These are phyloP conservation scores for Scomberomorus guttatus DNA, from an alignment of 2,797 vertebrate species.

Conservation along the genomic window DNA sequence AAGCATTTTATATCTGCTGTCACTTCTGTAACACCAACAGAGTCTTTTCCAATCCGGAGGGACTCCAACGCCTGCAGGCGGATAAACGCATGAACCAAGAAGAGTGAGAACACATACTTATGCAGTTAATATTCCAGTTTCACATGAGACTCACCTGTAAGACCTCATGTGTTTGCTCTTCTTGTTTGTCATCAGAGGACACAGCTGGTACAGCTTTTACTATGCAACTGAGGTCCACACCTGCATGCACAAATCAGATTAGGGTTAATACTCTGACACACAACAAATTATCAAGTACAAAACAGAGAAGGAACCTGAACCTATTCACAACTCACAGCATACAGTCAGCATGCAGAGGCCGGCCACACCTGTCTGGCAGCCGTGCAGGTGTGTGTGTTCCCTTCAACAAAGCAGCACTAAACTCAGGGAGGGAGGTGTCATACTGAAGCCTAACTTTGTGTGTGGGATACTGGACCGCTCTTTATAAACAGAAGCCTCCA, in stretches of 20 bases:
- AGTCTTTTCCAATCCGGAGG: constrained; percentile 78
- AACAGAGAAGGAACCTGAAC: not conserved
- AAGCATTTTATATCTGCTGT: constrained; percentile 80
- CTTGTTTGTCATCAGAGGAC: constrained; percentile 80
- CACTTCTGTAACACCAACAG: constrained; percentile 40
- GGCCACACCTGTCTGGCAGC: not conserved
- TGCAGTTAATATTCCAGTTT: not conserved
- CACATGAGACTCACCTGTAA: constrained; percentile 85
- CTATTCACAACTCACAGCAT: not conserved
- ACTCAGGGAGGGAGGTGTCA: not conserved
- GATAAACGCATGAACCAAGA: not conserved
- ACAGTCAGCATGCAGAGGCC: not conserved
- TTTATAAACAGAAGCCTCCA: not conserved
- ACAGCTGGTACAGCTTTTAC: constrained; percentile 86
- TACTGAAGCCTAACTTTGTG: not conserved
- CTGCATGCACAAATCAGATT: constrained; percentile 74
- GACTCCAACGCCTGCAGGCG: constrained; percentile 86
- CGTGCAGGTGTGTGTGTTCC: not conserved
- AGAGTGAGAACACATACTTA: not conserved
- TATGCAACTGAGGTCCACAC: constrained; percentile 94
- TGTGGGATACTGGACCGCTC: not conserved
- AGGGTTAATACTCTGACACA: constrained; percentile 12
- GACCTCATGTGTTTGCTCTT: constrained; percentile 88
- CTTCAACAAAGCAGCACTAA: no score
- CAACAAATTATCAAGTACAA: not conserved